A percentile compares a stretch with the other conserved stretches of the same genome.
Conservation (phyloP, 2,797 vertebrate species). For the Lepus oiostolus region DNA sequence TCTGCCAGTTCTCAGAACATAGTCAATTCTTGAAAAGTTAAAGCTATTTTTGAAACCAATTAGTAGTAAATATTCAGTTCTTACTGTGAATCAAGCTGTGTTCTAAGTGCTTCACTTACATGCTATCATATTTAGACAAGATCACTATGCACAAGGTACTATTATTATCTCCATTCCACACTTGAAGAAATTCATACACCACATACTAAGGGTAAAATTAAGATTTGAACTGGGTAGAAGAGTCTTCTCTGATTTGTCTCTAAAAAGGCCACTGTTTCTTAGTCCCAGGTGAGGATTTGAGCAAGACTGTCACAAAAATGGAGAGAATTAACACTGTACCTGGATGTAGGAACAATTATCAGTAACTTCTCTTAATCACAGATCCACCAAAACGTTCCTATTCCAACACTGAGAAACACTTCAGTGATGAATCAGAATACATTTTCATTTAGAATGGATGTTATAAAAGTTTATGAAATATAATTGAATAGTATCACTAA, state of each 20-base stretch:
- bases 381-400: background rate
- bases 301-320: background rate
- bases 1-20: background rate
- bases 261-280: background rate
- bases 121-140: background rate
- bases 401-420: background rate
- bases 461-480: constrained; percentile 43
- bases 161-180: background rate
- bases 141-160: background rate
- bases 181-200: background rate
- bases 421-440: constrained; percentile 20
- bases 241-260: background rate
- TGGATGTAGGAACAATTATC: background rate
- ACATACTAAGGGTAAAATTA: background rate
- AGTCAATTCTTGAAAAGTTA: background rate
- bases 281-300: background rate
- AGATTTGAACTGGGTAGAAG: background rate
- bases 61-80: background rate
- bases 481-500: constrained; percentile 9
- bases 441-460: constrained; percentile 41
- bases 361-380: background rate
- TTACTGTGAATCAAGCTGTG: background rate
- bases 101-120: constrained; percentile 2
- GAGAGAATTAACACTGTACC: background rate
- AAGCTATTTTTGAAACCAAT: constrained; percentile 17